These are phyloP conservation scores for Drosophila pallidifrons DNA, from an alignment of 1,140 invertebrate genomes.

Conservation along the genomic window DNA sequence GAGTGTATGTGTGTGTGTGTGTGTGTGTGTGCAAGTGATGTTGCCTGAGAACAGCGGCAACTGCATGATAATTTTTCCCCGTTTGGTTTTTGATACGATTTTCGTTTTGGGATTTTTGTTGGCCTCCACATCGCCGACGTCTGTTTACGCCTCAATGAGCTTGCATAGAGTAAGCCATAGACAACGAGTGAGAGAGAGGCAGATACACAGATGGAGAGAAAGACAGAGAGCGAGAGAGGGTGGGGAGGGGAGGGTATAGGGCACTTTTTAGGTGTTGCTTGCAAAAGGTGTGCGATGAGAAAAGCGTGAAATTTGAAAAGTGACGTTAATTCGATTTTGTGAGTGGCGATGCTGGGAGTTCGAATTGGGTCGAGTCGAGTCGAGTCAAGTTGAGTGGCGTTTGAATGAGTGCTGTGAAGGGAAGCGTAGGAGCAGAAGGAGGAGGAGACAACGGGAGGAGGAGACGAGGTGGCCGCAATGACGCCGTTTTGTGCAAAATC, in stretches of 20 bases:
- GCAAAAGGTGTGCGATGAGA: constrained; percentile 33
- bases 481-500: constrained; percentile 55
- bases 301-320: constrained; percentile 77
- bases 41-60: constrained; percentile 6
- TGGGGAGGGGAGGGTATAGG: background rate
- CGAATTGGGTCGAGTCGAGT: constrained; percentile 16
- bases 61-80: constrained; percentile 17
- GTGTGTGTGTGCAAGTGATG: background rate
- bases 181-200: background rate
- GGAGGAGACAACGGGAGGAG: background rate
- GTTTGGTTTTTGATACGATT: constrained; percentile 38
- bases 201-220: background rate
- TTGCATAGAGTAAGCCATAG: constrained; percentile 15
- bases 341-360: constrained; percentile 17
- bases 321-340: constrained; percentile 75
- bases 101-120: constrained; percentile 23
- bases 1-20: background rate
- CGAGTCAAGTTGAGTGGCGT: constrained; percentile 8
- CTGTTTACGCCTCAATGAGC: constrained; percentile 58
- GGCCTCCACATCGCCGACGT: constrained; percentile 2
- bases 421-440: background rate
- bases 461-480: background rate
- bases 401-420: background rate
- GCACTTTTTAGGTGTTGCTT: constrained; percentile 5
- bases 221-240: no score